Conservation (phyloP, 2,888 invertebrate species). For the Vanessa cardui region DNA sequence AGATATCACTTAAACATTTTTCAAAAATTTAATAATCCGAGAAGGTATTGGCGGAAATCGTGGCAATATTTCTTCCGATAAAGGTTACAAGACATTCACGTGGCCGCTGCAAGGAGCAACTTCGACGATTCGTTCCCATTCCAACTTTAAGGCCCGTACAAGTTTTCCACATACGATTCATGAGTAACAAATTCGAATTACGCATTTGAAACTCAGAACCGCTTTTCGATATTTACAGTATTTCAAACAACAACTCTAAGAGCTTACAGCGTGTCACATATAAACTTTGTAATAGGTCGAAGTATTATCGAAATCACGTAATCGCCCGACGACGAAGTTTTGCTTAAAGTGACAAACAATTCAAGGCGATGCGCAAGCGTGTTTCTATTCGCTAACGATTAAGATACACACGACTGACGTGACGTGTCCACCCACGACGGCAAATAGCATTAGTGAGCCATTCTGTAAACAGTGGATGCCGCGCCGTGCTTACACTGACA, state of each 20-base stretch:
- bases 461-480: conserved; percentile 65
- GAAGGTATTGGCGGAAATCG: conserved; percentile 32
- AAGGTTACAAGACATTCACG: conserved; percentile 49
- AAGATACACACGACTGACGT: conserved; percentile 74
- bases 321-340: conserved; percentile 53
- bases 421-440: conserved; percentile 68
- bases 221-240: conserved; percentile 58
- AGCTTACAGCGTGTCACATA: conserved; percentile 55
- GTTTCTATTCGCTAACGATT: conserved; percentile 74
- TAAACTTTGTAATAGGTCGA: conserved; percentile 14
- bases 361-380: conserved; percentile 60
- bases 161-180: conserved; percentile 56
- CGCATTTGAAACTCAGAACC: conserved; percentile 51
- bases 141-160: conserved; percentile 53
- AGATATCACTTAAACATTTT: conserved; percentile 29
- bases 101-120: conserved; percentile 51
- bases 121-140: conserved; percentile 51
- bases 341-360: conserved; percentile 68
- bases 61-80: conserved; percentile 32
- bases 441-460: conserved; percentile 76
- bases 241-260: conserved; percentile 51
- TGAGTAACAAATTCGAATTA: conserved; percentile 62
- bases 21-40: conserved; percentile 47
- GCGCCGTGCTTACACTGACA: conserved; percentile 50
- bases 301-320: conserved; percentile 12